Percentiles rank a stretch among this genome's conserved stretches.
These are phyloP conservation scores for Lasiurus cinereus DNA, from an alignment of 2,113 vertebrate species.

Conservation along the genomic window DNA sequence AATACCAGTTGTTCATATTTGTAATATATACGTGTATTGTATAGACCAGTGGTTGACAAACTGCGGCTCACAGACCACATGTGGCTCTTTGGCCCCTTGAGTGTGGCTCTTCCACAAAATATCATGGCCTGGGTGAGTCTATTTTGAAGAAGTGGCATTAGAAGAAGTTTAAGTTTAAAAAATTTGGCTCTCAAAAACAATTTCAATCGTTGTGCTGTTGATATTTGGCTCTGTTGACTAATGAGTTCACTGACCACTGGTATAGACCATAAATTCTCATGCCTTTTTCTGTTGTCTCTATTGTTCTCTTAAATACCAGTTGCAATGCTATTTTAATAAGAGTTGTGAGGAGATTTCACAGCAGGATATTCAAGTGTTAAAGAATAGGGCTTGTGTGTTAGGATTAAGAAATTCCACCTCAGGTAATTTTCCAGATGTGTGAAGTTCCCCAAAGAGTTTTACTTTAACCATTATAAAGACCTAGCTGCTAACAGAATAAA, in stretches of 20 bases:
- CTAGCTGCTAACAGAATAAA: not conserved
- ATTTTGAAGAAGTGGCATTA: too few relatives aligned
- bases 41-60: not conserved
- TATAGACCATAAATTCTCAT: not conserved
- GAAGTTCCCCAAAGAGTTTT: slow-evolving; percentile 11
- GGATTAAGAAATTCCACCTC: slow-evolving; percentile 14
- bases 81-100: too few relatives aligned
- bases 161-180: too few relatives aligned
- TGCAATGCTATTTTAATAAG: not conserved
- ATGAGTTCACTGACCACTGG: too few relatives aligned
- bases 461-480: not conserved
- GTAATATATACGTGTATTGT: not conserved
- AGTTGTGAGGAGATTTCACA: not conserved
- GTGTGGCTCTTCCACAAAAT: too few relatives aligned
- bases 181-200: too few relatives aligned
- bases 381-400: not conserved
- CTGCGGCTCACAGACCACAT: too few relatives aligned
- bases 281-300: not conserved
- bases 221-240: too few relatives aligned
- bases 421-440: slow-evolving; percentile 16
- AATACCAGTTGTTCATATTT: not conserved
- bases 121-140: too few relatives aligned
- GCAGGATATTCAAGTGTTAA: not conserved
- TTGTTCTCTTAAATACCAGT: slow-evolving; percentile 40
- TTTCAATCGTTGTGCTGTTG: too few relatives aligned